These are phyloP conservation scores for Eulemur mongoz DNA, from an alignment of 2,797 vertebrate species.

Conservation along the genomic window DNA sequence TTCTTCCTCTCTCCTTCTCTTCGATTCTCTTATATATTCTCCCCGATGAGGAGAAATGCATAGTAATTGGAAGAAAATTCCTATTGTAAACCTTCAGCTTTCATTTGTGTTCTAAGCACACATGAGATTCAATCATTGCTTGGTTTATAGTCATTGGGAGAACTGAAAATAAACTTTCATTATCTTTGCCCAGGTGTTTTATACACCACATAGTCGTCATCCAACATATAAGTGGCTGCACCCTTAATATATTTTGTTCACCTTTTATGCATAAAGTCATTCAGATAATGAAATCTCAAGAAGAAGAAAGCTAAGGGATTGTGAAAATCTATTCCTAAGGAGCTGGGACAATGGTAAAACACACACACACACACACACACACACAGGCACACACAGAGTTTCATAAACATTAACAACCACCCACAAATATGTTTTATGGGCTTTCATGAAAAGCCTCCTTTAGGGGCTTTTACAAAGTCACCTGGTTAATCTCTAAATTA, in stretches of 20 bases:
- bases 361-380: too few relatives aligned
- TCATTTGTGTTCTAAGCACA: neutral
- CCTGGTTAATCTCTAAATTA: constrained; percentile 68
- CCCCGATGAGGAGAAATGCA: neutral
- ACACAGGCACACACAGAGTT: too few relatives aligned
- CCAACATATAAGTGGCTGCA: neutral
- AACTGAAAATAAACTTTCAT: neutral
- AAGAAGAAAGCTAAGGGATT: neutral
- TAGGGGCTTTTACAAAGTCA: constrained; percentile 49
- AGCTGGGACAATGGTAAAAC: neutral
- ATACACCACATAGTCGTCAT: neutral
- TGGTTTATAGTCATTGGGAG: neutral
- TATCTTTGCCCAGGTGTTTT: neutral
- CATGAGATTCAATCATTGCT: fast-evolving
- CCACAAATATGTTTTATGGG: constrained; percentile 32
- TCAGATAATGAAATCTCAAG: neutral
- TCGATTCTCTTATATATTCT: neutral
- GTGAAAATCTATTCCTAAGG: neutral
- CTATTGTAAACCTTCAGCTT: neutral
- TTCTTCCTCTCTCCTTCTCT: neutral
- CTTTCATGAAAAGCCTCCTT: constrained; percentile 51
- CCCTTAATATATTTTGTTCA: neutral
- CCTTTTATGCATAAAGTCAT: neutral
- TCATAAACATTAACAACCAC: neutral
- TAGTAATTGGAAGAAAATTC: neutral